Evolutionary conservation across 2,888 invertebrate genomes (phyloP), one percentile per base, ranked within the genome.

Genomic region (Lumbricus terrestris): DNA sequence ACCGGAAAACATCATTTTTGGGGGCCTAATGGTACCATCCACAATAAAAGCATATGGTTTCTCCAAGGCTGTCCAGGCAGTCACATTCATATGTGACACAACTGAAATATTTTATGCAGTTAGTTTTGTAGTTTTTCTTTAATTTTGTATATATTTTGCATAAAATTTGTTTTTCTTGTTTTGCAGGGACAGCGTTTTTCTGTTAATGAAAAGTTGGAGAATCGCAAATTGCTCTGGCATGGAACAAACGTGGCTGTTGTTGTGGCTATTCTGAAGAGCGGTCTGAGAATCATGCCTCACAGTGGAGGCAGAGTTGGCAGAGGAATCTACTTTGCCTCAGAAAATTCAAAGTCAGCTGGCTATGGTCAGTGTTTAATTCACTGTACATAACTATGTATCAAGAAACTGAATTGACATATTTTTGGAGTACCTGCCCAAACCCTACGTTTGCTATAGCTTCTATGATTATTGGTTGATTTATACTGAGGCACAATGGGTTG

Each of bases 251-350:
- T 95, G 33, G 95, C 95, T 37, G 95, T 95, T 20, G 95, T 95
- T 90, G 95, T 95, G 5, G 95, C 95, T 92, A 95, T 95, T 91
- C 93, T 95, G 91, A 95, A 95, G 91, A 93, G 94, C 89, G 95
- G 95, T 8, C 93, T 95, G n/a, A 93, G 95, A 23, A 95, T 95
- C 91, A 95, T 95, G 95, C 95, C 95, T 23, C 95, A 95, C 93
- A 95, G 95, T 92, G 95, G 95, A 4, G 95, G 95, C 0, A 91
- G 95, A 34, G 95, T 95, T 0, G 95, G 95, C 18, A 92, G 93
- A 85, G 95, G 95, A 20, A 95, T 95, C 90, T 95, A 95, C 93
- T 95, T 95, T 93, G 95, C 95, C 15, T 95, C 95, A 8, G 95
- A 95, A 92, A 94, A 95, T 91, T 92, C 93, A 88, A 95, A 95